Base-by-base conservation (phyloP, 2,888 invertebrate species). In the Ichneumon xanthorius region DNA sequence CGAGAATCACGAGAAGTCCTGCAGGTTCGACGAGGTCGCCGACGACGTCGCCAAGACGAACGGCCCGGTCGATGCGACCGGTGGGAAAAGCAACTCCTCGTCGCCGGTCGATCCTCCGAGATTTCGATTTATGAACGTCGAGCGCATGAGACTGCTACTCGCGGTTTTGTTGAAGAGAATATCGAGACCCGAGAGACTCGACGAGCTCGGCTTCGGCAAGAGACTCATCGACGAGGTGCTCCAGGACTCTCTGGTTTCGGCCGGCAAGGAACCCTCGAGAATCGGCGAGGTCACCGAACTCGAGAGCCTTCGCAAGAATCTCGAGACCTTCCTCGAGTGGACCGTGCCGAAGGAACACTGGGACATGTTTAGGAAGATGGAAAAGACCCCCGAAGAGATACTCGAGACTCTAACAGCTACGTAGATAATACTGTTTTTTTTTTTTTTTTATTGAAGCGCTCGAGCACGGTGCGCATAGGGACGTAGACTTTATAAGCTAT, bases 161-260 rank as follows among this genome's bases (percentile, higher is more conserved):
- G 98, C 98, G 1, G 96, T 98, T 63, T 95, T 98, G 61, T 94
- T 98, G 76, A 97, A 97, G 90, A 97, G 97, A 94, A 98, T 98
- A 87, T 97, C 97, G 22, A 96, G 96, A n/a, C 96, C 96, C 87
- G 96, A 97, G 89, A 96, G 96, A 90, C 95, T 98, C 67, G 96
- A 96, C 86, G 96, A 96, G 90, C 94, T 98, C 91, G 98, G 98
- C 90, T 96, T 96, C 94, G 97, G 97, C 82, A 95, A 95, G 89
- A 93, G 96, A 72, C 95, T 97, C 7, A 97, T 98, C 86, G 98
- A 98, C 92, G 97, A 97, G 87, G 96, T 98, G 4, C 95, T 98
- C 1, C 95, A 96, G 77, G 97, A 97, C 88, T 97, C 97, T 0
- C 95, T 98, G 58, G 96, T 96, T 91, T 95, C 96, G 50, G 97